These are phyloP conservation scores for Medauroidea extradentata DNA, from an alignment of 1,140 invertebrate genomes.

Conservation along the genomic window DNA sequence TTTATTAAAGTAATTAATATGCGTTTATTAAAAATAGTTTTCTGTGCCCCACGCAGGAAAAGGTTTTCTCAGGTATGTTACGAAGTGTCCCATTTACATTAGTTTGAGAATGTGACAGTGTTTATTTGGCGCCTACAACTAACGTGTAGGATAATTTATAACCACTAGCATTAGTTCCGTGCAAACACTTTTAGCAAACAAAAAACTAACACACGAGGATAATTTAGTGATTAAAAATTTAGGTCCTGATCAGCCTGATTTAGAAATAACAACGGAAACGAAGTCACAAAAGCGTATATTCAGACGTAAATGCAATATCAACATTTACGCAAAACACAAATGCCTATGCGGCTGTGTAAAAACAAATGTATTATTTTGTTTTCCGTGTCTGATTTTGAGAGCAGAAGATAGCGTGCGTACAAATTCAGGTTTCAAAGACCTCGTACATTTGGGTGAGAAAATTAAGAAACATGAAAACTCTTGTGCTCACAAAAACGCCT, in stretches of 20 bases:
- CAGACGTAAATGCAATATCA: slow-evolving; percentile 19
- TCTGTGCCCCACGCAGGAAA: too few species aligned
- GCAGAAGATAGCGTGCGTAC: slow-evolving; percentile 19
- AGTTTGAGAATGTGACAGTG: too few species aligned
- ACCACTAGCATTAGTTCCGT: too few species aligned
- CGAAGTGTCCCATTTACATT: too few species aligned
- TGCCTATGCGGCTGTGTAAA: slow-evolving; percentile 24
- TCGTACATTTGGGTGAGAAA: slow-evolving; percentile 15
- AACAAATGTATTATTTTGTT: slow-evolving; percentile 24
- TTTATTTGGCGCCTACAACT: too few species aligned
- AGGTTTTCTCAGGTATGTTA: too few species aligned
- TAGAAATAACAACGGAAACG: slow-evolving; percentile 9
- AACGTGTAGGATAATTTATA: too few species aligned
- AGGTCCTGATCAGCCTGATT: slow-evolving; percentile 16
- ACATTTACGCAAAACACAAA: slow-evolving; percentile 12
- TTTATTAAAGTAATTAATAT: too few species aligned
- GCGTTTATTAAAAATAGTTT: too few species aligned
- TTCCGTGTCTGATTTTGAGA: slow-evolving; percentile 25
- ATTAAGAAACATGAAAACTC: slow-evolving; percentile 19
- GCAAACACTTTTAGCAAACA: too few species aligned
- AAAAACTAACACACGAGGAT: not conserved
- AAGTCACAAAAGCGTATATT: slow-evolving; percentile 18
- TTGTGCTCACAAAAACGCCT: slow-evolving; percentile 6
- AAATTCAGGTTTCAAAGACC: slow-evolving; percentile 12
- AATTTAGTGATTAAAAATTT: slow-evolving; percentile 18